Conservation (phyloP, 2,113 vertebrate genomes). For the Gallinago jamesoni region DNA sequence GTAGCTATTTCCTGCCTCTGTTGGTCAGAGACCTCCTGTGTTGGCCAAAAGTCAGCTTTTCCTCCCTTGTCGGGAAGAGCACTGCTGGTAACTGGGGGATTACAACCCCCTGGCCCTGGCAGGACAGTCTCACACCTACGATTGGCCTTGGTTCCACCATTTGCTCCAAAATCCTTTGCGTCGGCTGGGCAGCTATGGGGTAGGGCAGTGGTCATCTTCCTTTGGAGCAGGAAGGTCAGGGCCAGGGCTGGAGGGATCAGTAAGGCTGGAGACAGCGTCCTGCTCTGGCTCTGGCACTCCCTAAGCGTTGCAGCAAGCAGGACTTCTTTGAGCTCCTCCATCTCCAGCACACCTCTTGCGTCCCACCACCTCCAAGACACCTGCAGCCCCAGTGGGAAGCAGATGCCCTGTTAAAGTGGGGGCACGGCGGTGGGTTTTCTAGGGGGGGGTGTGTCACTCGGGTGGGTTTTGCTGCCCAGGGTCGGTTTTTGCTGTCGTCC, state of each 20-base stretch:
- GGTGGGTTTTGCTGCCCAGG: neutral
- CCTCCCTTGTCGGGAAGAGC: neutral
- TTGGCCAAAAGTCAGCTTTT: conserved; percentile 56
- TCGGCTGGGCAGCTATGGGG: neutral
- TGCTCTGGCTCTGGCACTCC: neutral
- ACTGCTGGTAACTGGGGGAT: neutral
- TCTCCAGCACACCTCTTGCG: neutral
- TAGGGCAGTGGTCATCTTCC: neutral
- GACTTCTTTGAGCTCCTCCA: neutral
- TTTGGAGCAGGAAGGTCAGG: neutral
- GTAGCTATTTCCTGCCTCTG: conserved; percentile 61
- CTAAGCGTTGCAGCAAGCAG: neutral
- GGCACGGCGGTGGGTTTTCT: neutral
- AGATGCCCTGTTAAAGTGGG: accelerated
- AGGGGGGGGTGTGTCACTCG: accelerated
- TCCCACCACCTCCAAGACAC: neutral
- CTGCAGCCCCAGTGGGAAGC: neutral
- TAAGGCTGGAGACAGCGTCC: neutral
- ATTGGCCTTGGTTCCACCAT: neutral
- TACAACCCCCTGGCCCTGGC: neutral
- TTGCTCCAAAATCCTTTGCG: neutral
- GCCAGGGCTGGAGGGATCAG: neutral
- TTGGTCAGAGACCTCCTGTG: conserved; percentile 47
- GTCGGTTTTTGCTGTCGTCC: neutral
- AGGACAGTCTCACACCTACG: accelerated